Evolutionary conservation across 2,113 vertebrate genomes (phyloP).

Genomic region (Entelurus aequoreus): DNA sequence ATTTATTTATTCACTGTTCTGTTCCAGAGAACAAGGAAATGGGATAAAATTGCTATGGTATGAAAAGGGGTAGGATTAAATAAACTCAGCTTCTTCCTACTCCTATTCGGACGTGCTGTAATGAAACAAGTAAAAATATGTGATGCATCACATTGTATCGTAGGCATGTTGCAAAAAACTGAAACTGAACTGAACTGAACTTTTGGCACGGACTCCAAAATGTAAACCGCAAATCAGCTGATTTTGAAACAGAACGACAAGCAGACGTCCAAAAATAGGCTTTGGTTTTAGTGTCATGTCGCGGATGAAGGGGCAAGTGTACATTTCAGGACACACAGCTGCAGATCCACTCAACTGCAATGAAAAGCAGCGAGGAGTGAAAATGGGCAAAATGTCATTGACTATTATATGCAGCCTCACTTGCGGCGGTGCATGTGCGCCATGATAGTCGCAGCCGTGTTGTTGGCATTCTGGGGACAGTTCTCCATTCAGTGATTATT

Average conservation of each 20-base stretch:
- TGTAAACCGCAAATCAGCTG: constrained; percentile 2
- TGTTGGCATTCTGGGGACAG: background rate
- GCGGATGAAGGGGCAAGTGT: constrained; percentile 41
- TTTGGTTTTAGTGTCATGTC: constrained; percentile 36
- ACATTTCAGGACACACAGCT: constrained; percentile 52
- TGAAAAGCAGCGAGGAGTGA: constrained; percentile 39
- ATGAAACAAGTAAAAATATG: too few species aligned
- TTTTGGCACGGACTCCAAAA: constrained; percentile 2
- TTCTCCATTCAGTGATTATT: too few species aligned
- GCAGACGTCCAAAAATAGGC: constrained; percentile 34
- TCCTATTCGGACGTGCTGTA: too few species aligned
- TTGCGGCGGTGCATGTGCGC: constrained; percentile 9
- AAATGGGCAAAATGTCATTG: constrained; percentile 43
- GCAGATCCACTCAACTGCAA: constrained; percentile 44
- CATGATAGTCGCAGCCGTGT: constrained; percentile 2
- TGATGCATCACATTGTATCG: too few species aligned
- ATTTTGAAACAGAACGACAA: constrained; percentile 9
- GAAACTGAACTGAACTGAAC: too few species aligned
- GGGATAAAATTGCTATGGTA: too few species aligned
- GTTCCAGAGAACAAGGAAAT: too few species aligned
- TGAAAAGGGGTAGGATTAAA: too few species aligned
- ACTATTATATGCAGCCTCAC: constrained; percentile 27
- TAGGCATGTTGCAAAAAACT: too few species aligned
- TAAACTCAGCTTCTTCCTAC: too few species aligned
- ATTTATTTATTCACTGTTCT: too few species aligned